Base-by-base conservation (phyloP, 2,888 invertebrate species). In the Sepioteuthis lessoniana region DNA sequence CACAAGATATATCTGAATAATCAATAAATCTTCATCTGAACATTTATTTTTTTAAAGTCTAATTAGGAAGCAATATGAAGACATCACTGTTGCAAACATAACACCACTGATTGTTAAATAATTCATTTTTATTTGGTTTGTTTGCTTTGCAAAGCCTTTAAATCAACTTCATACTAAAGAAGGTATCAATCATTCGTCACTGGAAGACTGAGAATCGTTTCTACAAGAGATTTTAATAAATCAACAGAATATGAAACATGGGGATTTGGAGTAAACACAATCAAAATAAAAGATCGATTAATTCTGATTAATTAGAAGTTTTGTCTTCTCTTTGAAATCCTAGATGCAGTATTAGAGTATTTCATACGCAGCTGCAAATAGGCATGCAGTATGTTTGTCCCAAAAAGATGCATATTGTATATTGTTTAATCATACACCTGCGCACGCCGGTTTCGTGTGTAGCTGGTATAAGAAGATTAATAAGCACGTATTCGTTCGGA, bases 301-400 rank as follows among this genome's bases (percentile, higher is more conserved):
- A n/a, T n/a, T 76, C 76, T 76, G 76, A 76, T n/a, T 76, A 76
- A 76, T 76, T 76, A 76, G 35, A n/a, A 76, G 76, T 35, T 76
- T 76, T 76, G 13, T 35, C 35, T 76, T 76, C n/a, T 35, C 35
- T 76, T n/a, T 76, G 35, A 76, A 76, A 76, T 31, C 28, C 5
- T 76, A 76, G n/a, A n/a, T 76, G n/a, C 25, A 16, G 76, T 19
- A 16, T 76, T 35, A 4, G n/a, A 4, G n/a, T 16, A 76, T 10
- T 25, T n/a, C 4, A 76, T 0, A 76, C 35, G n/a, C 76, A 76
- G 35, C 35, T 35, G 76, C 76, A 76, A 35, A n/a, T 19, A 76
- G 16, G n/a, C 35, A 76, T 19, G 13, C 35, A 13, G n/a, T 76
- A 76, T n/a, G 19, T 76, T 76, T n/a, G 16, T 76, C 76, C 13